Evolutionary conservation across 2,888 invertebrate genomes (phyloP), one percentile per base, ranked within the genome.

Genomic region (Ormyrus thymus): DNA sequence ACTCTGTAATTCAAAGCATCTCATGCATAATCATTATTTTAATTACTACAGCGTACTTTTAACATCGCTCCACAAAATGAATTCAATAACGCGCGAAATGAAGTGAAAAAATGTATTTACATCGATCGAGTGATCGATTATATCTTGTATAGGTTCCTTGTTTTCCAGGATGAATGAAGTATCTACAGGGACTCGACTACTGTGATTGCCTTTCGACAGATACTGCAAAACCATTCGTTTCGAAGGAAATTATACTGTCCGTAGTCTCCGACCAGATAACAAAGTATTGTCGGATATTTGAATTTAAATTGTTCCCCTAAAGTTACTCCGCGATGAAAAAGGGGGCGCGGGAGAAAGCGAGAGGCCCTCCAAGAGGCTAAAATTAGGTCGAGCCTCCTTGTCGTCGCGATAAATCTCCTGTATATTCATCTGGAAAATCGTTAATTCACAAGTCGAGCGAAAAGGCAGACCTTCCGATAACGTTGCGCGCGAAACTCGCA

Each of bases 341-440:
- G 59, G 10, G 15, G 15, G 45, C 9, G 59, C 8, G 1, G 45
- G 59, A 8, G 43, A 45, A 8, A 29, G 7, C 6, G 59, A 61
- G 13, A 8, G 10, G 58, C 50, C n/a, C 9, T 66, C 29, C 50
- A 6, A 45, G 6, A 11, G 0, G 56, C 55, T 69, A 53, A 68
- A 76, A 62, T 76, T 76, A 10, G 59, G 56, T 76, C 62, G 62
- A 76, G 56, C 56, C 5, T 45, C 9, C 10, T 13, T 55, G 15
- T 10, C 53, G 9, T 46, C 5, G 48, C 68, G 73, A 76, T 78
- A 81, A 78, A 76, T 81, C 64, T 76, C 71, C 43, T 79, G 70
- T 50, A 79, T 77, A 79, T 81, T 79, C 74, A 79, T 66, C 71
- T 53, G 74, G 71, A 77, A 81, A 74, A 76, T 79, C 56, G 71